phyloP scores from a whole-genome alignment of 2,113 vertebrate genomes.

The Rhynchopsitta pachyrhyncha region DNA sequence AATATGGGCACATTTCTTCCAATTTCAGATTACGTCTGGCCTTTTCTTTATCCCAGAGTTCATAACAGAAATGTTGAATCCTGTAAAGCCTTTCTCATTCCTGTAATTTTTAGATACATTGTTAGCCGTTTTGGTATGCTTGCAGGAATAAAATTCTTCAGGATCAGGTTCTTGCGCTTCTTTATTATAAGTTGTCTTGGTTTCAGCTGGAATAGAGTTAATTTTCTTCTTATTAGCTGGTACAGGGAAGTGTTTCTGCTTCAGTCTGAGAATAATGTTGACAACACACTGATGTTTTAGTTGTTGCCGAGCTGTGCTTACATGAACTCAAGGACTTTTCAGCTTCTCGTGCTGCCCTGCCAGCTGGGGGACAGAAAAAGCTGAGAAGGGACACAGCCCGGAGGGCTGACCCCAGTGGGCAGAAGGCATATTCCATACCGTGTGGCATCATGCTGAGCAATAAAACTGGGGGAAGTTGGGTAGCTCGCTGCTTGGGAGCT shows the following conservation, averaged over 20 bases:
- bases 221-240: background rate
- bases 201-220: background rate
- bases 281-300: background rate
- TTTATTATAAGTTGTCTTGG: background rate
- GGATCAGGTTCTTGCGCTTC: background rate
- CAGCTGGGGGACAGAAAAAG: background rate
- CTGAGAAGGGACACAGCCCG: background rate
- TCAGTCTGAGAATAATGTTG: background rate
- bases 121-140: background rate
- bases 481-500: accelerated
- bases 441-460: accelerated
- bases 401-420: background rate
- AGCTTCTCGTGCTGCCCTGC: background rate
- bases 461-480: background rate
- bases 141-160: background rate
- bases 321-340: background rate
- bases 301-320: background rate
- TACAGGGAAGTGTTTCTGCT: background rate
- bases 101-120: background rate
- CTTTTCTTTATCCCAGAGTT: background rate
- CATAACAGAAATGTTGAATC: background rate
- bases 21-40: background rate
- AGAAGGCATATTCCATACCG: background rate
- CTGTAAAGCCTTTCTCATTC: background rate
- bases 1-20: background rate